Evolutionary conservation across 2,888 invertebrate species (phyloP).

Genomic region (Leptinotarsa haldemani): DNA sequence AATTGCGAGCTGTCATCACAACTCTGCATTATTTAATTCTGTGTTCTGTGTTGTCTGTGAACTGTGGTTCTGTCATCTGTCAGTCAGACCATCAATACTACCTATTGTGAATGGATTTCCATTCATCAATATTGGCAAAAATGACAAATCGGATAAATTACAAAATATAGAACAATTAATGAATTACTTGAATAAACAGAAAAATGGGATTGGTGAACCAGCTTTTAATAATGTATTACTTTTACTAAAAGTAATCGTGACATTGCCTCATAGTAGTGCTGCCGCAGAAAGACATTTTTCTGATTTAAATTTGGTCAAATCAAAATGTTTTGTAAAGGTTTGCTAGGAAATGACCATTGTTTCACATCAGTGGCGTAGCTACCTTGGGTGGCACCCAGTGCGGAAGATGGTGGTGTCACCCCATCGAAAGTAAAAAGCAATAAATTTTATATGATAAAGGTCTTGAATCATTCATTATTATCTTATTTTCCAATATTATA

Average conservation of each 20-base stretch:
- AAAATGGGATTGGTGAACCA: conserved; percentile 2
- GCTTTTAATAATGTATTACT: conserved; percentile 12
- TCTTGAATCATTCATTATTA: no score
- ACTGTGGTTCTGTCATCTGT: no score
- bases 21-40: no score
- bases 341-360: not conserved
- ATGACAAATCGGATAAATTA: conserved; percentile 17
- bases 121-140: conserved; percentile 8
- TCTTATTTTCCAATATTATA: no score
- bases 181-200: conserved; percentile 10
- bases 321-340: conserved; percentile 20
- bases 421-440: no score
- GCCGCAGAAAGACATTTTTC: conserved; percentile 12
- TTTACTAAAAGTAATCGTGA: conserved; percentile 18
- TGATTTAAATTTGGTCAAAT: conserved; percentile 15
- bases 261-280: conserved; percentile 19
- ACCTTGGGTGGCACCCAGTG: no score
- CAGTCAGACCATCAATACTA: conserved; percentile 18
- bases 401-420: no score
- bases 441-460: no score
- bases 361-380: no score
- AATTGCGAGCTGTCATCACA: no score
- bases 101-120: conserved; percentile 19
- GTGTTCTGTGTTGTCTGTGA: no score
- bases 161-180: conserved; percentile 12